These are phyloP conservation scores for Drosophila paracracens DNA, from an alignment of 2,888 invertebrate species.

Conservation along the genomic window DNA sequence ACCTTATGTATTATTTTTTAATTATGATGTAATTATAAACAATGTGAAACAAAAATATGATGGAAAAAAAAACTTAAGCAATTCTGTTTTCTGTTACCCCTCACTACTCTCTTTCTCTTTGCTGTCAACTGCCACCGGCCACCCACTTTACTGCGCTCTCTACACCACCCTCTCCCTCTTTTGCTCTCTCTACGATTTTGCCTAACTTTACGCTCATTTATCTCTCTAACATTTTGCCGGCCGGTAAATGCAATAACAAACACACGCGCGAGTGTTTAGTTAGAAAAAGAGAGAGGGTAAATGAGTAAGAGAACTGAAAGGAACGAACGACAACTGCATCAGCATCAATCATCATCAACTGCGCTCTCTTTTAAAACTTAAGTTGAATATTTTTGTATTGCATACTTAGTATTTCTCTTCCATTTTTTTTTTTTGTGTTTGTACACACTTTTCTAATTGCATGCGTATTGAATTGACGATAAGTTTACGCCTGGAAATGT, in stretches of 20 bases:
- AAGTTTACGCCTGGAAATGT: conserved; percentile 77
- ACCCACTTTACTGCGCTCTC: conserved; percentile 8
- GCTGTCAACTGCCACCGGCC: conserved; percentile 15
- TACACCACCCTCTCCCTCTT: not conserved
- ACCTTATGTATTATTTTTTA: conserved; percentile 84
- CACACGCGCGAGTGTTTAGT: conserved; percentile 7
- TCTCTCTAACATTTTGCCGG: conserved; percentile 53
- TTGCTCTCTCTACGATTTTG: conserved; percentile 16
- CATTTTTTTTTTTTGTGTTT: conserved; percentile 42
- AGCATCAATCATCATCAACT: not conserved
- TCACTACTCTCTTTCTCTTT: conserved; percentile 4
- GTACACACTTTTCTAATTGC: conserved; percentile 65
- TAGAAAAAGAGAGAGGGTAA: conserved; percentile 11
- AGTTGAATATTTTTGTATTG: conserved; percentile 52
- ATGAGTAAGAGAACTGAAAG: conserved; percentile 4
- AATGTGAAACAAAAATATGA: conserved; percentile 81
- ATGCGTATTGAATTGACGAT: conserved; percentile 67
- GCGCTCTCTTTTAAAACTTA: conserved; percentile 40
- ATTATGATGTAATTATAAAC: conserved; percentile 85
- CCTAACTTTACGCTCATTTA: conserved; percentile 31
- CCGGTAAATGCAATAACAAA: conserved; percentile 57
- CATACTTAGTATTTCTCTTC: conserved; percentile 6
- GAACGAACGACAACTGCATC: conserved; percentile 4
- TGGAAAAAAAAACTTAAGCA: conserved; percentile 65
- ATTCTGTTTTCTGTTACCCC: conserved; percentile 58